Evolutionary conservation across 2,797 vertebrate genomes (phyloP).

Genomic region (Corythornis leucogaster): DNA sequence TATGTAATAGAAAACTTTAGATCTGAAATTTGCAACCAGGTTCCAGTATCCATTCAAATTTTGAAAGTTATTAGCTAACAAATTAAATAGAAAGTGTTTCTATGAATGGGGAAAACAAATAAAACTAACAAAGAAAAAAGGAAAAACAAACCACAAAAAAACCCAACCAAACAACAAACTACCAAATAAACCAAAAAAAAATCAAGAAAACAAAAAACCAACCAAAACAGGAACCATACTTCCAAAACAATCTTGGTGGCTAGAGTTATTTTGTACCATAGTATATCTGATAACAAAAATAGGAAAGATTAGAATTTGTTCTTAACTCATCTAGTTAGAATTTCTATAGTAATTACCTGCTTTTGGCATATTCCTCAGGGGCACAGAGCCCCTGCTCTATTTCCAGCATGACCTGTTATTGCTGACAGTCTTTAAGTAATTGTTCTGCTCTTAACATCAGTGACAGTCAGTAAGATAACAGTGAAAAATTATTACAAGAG

Average conservation of each 20-base stretch:
- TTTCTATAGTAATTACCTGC: neutral
- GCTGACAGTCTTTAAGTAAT: neutral
- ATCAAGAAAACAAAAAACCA: neutral
- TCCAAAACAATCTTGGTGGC: neutral
- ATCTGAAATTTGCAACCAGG: neutral
- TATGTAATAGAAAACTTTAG: neutral
- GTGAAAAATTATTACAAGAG: no score
- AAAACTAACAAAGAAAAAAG: neutral
- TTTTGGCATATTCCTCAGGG: neutral
- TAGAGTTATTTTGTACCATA: neutral
- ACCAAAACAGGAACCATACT: neutral
- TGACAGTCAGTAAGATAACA: neutral
- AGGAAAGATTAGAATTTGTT: neutral
- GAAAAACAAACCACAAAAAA: no score
- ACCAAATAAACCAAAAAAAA: no score
- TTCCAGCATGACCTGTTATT: neutral
- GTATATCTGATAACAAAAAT: neutral
- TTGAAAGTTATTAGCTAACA: neutral
- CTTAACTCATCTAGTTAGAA: neutral
- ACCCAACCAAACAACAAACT: no score
- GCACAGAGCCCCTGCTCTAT: neutral
- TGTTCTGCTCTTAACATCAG: neutral
- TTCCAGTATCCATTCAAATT: neutral
- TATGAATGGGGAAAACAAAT: neutral
- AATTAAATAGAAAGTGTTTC: neutral